Percentiles rank a stretch among this genome's conserved stretches.
Evolutionary conservation across 2,797 vertebrate genomes (phyloP).

Genomic region (Aphelocoma californica): DNA sequence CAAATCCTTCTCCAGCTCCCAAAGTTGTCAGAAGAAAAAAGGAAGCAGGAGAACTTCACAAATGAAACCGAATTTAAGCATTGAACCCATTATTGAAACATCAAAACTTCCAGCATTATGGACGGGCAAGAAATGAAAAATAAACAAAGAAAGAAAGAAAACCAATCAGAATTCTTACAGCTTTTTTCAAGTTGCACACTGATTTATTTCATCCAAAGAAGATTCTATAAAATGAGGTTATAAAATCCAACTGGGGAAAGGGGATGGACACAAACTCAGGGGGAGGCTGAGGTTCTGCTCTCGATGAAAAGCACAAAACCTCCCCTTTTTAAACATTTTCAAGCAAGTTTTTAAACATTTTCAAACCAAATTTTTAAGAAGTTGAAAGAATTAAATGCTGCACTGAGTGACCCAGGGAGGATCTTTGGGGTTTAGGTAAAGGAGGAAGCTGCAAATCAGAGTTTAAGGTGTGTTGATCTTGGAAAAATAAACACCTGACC

Average conservation of each 20-base stretch:
- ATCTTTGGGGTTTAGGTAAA: fast-evolving
- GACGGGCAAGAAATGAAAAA: not conserved
- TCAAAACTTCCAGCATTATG: not conserved
- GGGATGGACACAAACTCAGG: not conserved
- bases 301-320: too few relatives aligned
- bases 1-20: not conserved
- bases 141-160: not conserved
- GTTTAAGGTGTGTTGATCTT: not conserved
- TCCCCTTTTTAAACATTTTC: too few relatives aligned
- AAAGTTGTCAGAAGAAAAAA: not conserved
- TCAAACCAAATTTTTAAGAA: not conserved
- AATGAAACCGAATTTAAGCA: not conserved
- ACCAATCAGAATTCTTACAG: not conserved
- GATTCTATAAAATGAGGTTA: fast-evolving
- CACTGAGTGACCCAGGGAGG: fast-evolving
- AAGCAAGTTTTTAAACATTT: not conserved
- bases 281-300: too few relatives aligned
- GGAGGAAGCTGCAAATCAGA: not conserved
- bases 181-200: not conserved
- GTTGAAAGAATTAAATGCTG: not conserved
- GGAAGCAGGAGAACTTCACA: not conserved
- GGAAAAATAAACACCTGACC: not conserved
- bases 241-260: not conserved
- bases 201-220: not conserved
- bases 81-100: not conserved